phyloP scores from a whole-genome alignment of 1,140 invertebrate genomes.

The Stegodyphus dumicola region DNA sequence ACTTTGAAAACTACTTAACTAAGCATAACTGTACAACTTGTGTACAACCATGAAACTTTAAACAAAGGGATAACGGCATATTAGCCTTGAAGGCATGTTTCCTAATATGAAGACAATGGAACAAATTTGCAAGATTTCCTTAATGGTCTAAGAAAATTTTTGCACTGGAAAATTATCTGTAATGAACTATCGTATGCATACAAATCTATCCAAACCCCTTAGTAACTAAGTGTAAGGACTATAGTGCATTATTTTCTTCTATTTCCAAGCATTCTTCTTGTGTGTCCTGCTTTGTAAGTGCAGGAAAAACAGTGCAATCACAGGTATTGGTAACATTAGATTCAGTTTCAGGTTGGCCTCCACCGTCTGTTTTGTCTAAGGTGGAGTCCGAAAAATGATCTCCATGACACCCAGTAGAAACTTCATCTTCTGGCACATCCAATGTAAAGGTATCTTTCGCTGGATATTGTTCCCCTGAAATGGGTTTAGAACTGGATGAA shows the following conservation, averaged over 20 bases:
- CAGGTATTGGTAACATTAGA: neutral
- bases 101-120: no score
- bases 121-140: no score
- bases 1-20: no score
- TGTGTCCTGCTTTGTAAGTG: neutral
- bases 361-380: neutral
- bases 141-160: no score
- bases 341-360: neutral
- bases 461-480: conserved; percentile 16
- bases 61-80: no score
- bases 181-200: no score
- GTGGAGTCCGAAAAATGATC: conserved; percentile 6
- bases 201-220: neutral
- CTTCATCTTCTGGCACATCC: conserved; percentile 33
- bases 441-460: conserved; percentile 20
- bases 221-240: neutral
- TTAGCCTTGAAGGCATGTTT: no score
- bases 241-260: neutral
- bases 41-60: no score
- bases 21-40: no score
- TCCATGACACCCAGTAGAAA: neutral
- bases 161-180: no score
- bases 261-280: neutral
- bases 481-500: conserved; percentile 4
- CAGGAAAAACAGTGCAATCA: neutral